Evolutionary conservation across 2,888 invertebrate genomes (phyloP).

Genomic region (Adelognathus sp.): DNA sequence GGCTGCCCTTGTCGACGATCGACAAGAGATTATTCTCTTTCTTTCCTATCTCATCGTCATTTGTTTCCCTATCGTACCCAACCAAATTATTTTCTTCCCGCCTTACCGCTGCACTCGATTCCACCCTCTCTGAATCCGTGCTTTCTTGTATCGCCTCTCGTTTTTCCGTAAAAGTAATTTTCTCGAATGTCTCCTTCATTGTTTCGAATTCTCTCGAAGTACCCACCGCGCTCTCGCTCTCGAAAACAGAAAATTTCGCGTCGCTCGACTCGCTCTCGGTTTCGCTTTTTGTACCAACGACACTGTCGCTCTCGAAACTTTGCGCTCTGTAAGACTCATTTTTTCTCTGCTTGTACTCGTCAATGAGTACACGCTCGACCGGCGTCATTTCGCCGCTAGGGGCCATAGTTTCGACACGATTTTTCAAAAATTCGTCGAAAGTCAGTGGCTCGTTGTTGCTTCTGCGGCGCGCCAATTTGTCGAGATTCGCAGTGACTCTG

Average conservation of each 20-base stretch:
- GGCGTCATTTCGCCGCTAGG: constrained; percentile 53
- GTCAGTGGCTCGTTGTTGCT: constrained; percentile 58
- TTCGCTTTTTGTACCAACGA: not conserved
- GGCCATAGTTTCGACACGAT: constrained; percentile 57
- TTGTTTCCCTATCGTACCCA: not conserved
- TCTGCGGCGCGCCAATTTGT: not conserved
- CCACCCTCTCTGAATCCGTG: too few species aligned
- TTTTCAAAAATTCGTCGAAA: constrained; percentile 70
- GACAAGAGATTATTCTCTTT: constrained; percentile 8
- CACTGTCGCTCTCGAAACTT: constrained; percentile 23
- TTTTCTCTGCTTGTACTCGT: constrained; percentile 52
- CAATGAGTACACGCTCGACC: constrained; percentile 67
- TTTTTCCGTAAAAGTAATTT: not conserved
- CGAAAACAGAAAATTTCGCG: not conserved
- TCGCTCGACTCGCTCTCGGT: not conserved
- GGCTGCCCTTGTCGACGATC: not conserved
- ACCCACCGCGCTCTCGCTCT: not conserved
- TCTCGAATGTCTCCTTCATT: not conserved
- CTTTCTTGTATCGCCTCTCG: too few species aligned
- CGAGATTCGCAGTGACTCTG: not conserved
- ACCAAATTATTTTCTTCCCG: not conserved
- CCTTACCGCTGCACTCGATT: not conserved
- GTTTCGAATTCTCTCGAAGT: constrained; percentile 25
- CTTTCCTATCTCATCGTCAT: constrained; percentile 22
- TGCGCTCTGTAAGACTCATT: constrained; percentile 24